phyloP scores from a whole-genome alignment of 2,797 vertebrate species.

The Morus bassanus region DNA sequence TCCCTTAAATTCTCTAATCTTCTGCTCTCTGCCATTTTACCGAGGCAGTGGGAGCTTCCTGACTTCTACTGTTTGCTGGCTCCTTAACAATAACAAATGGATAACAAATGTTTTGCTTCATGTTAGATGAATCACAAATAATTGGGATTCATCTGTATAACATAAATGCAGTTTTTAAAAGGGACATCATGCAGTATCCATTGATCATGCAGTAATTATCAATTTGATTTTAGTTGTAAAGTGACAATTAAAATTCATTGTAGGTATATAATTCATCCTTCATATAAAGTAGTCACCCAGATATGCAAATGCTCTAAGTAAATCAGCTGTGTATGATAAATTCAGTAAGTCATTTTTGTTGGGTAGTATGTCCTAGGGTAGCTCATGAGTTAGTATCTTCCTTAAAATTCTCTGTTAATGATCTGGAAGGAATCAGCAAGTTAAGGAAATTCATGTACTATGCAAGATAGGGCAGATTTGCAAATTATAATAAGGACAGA shows the following conservation, averaged over 20 bases:
- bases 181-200: background rate
- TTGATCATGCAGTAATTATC: background rate
- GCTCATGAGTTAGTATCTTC: background rate
- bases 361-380: background rate
- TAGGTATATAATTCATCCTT: background rate
- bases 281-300: background rate
- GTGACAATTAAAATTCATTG: background rate
- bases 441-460: background rate
- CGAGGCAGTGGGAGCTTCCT: background rate
- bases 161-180: background rate
- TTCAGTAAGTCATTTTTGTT: background rate
- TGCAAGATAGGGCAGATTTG: background rate
- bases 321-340: background rate
- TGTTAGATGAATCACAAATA: conserved; percentile 6
- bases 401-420: background rate
- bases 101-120: conserved; percentile 25
- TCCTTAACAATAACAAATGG: conserved; percentile 19
- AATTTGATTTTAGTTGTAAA: background rate
- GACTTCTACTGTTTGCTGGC: conserved; percentile 4
- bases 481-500: background rate
- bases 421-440: background rate
- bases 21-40: conserved; percentile 1
- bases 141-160: background rate
- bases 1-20: background rate
- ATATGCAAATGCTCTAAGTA: background rate